phyloP scores from a whole-genome alignment of 2,888 invertebrate species.

The Hedya salicella region DNA sequence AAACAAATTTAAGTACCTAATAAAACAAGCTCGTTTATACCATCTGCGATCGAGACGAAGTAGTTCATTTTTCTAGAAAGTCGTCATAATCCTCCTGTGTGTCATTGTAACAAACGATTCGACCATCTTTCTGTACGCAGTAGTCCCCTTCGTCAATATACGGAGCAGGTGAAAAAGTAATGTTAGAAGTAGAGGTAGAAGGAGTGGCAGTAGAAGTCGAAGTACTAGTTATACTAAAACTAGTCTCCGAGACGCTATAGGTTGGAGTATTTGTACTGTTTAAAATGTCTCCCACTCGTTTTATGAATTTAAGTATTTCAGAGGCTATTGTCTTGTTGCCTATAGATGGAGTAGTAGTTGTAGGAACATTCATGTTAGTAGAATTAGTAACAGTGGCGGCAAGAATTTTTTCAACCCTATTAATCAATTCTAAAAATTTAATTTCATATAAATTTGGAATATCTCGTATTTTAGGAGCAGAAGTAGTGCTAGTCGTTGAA shows the following conservation, averaged over 20 bases:
- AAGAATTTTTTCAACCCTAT: constrained; percentile 6
- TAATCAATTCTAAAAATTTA: constrained; percentile 11
- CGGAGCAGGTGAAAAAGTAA: constrained; percentile 11
- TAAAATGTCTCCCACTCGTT: not conserved
- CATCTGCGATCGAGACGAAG: not conserved
- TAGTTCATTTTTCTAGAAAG: constrained; percentile 14
- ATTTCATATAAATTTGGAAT: not conserved
- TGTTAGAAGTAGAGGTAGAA: constrained; percentile 1
- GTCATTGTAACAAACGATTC: constrained; percentile 61
- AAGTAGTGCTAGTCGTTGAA: not conserved
- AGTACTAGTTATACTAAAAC: constrained; percentile 14
- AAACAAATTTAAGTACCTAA: no score
- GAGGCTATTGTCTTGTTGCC: not conserved
- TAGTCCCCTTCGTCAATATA: constrained; percentile 30
- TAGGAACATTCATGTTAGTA: not conserved
- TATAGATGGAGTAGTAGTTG: not conserved
- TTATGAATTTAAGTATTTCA: not conserved
- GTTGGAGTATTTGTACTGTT: not conserved
- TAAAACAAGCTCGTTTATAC: no score
- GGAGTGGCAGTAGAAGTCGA: not conserved
- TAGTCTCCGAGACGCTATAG: not conserved
- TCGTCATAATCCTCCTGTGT: constrained; percentile 15
- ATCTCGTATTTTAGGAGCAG: not conserved
- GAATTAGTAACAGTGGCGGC: not conserved
- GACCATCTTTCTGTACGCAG: constrained; percentile 64